These are phyloP conservation scores for Petrocephalus microphthalmus DNA, from an alignment of 2,113 vertebrate genomes.

Conservation along the genomic window DNA sequence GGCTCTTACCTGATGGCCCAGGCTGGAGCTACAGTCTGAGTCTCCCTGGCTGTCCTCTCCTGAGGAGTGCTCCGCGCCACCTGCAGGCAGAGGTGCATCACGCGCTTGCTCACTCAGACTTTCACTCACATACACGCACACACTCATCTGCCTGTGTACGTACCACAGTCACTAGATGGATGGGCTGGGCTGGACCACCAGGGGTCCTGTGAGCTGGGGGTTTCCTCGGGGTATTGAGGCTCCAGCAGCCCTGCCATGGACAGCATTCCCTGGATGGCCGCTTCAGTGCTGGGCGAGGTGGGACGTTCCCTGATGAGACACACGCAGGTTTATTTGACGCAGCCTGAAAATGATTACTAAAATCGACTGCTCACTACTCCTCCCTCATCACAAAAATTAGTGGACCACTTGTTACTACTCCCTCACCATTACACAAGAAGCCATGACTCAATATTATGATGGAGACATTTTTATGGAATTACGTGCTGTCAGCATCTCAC, in stretches of 20 bases:
- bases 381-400: background rate
- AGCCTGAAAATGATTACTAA: background rate
- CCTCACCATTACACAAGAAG: background rate
- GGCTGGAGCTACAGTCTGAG: constrained; percentile 59
- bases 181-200: constrained; percentile 66
- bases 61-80: constrained; percentile 35
- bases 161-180: constrained; percentile 63
- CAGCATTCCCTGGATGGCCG: constrained; percentile 98
- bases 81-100: constrained; percentile 39
- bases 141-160: background rate
- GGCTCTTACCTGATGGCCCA: constrained; percentile 63
- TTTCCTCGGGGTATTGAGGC: constrained; percentile 69
- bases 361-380: background rate
- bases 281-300: constrained; percentile 92
- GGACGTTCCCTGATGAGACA: constrained; percentile 74
- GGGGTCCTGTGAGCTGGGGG: constrained; percentile 49
- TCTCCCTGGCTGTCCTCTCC: constrained; percentile 58
- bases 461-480: background rate
- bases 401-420: background rate
- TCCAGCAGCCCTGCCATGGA: constrained; percentile 93
- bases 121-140: background rate
- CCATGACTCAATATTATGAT: background rate
- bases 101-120: background rate
- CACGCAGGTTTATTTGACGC: background rate
- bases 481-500: background rate